Conservation (phyloP, 2,113 vertebrate species). For the Limnothrissa miodon region DNA sequence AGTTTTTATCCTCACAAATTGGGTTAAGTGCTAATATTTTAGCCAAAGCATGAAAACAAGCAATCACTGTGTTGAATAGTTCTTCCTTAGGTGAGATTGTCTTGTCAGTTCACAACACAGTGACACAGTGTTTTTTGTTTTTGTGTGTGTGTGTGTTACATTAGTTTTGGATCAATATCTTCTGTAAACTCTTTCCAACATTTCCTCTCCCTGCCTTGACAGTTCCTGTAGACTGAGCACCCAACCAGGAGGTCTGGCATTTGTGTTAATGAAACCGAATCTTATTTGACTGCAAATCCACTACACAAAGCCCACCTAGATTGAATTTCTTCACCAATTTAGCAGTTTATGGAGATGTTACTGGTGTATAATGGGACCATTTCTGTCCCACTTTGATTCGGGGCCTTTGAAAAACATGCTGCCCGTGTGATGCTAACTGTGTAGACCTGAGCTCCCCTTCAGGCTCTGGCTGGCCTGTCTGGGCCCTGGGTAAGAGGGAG, state of each 20-base stretch:
- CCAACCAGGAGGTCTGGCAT: not conserved
- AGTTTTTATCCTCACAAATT: constrained; percentile 31
- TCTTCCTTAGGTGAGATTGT: not conserved
- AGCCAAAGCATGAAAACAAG: not conserved
- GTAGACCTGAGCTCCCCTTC: constrained; percentile 18
- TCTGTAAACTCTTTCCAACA: not conserved
- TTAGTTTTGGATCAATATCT: not conserved
- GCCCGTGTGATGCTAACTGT: constrained; percentile 20
- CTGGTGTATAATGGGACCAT: constrained; percentile 8
- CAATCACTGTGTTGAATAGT: not conserved
- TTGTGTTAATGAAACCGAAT: not conserved
- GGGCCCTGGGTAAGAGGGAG: not conserved
- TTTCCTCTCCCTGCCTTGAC: not conserved
- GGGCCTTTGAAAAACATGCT: constrained; percentile 10
- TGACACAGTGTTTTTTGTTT: not conserved
- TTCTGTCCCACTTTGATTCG: constrained; percentile 19
- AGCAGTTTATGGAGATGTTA: constrained; percentile 23
- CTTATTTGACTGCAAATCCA: not conserved
- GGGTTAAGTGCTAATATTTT: constrained; percentile 10
- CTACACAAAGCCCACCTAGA: not conserved
- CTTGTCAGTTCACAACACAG: not conserved
- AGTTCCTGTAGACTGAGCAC: not conserved
- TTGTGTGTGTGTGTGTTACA: not conserved
- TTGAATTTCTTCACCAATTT: constrained; percentile 17
- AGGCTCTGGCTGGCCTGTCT: constrained; percentile 23